Base-by-base conservation (phyloP, 2,113 vertebrate genomes). In the Percopsis transmontana region DNA sequence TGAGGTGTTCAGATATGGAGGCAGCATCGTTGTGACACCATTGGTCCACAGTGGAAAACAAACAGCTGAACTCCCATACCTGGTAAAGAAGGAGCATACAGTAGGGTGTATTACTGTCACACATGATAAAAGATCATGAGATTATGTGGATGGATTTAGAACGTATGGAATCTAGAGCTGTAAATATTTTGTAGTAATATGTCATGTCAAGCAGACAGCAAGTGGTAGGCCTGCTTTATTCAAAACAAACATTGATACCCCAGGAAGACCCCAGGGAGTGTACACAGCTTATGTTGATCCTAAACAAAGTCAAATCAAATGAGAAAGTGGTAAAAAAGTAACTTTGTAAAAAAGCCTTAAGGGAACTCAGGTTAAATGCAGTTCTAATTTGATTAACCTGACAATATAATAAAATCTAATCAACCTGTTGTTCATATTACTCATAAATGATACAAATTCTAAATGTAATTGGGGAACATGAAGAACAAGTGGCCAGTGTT, bases 21-120 rank as follows among this genome's bases (percentile, higher is more conserved):
- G 79, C 67, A 15, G 83, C 27, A 0, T 93, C 77, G 45, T 82
- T 88, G 84, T 87, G 90, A 79, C 91, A 88, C 96, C 96, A 97
- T 52, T 65, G 85, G 79, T 93, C 85, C 70, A 97, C 92, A 2
- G 85, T 80, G 70, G 94, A 94, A 88, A 97, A 96, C 33, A 93
- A 76, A 79, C 91, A 92, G 90, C 96, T 97, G 92, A 96, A 97
- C 70, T 93, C 91, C 96, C 96, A 97, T 66, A 94, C 87, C 91
- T 92, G 86, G 2, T 62, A 67, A 65, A 69, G 38, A 85, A 8
- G 70, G 23, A 73, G 42, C 59, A 19, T 15, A 69, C 48, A 38
- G 48, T 3, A 24, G 21, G 39, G 44, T 10, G 50, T 24, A 57
- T 45, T 65, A 62, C 70, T 70, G 57, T 45, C 60, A 68, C 16